A percentile compares a stretch with the other conserved stretches of the same genome.
These are phyloP conservation scores for Zygogramma bicolorata DNA, from an alignment of 2,888 invertebrate genomes.

Conservation along the genomic window DNA sequence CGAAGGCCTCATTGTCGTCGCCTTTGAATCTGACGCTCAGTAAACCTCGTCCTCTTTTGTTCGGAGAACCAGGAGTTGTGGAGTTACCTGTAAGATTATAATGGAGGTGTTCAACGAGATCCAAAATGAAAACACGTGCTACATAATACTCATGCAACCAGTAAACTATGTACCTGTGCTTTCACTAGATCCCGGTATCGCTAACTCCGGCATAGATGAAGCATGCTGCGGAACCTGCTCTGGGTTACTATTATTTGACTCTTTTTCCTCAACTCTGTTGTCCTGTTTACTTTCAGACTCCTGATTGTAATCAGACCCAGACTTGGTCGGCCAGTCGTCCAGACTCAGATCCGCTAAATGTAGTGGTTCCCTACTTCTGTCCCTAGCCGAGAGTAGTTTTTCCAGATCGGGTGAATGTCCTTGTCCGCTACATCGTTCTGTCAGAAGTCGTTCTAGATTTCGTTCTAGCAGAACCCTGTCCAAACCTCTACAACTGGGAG, in stretches of 20 bases:
- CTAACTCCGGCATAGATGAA: conserved; percentile 75
- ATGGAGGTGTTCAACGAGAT: too few relatives aligned
- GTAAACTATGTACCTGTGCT: conserved; percentile 36
- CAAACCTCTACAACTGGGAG: conserved; percentile 68
- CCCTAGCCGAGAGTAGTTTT: conserved; percentile 70
- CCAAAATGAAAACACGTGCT: too few relatives aligned
- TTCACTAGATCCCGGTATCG: conserved; percentile 60
- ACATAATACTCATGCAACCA: neutral
- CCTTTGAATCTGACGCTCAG: conserved; percentile 68
- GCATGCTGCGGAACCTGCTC: conserved; percentile 66
- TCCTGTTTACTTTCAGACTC: conserved; percentile 50
- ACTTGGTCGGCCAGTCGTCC: conserved; percentile 69
- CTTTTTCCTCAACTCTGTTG: conserved; percentile 53
- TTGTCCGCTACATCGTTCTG: conserved; percentile 65
- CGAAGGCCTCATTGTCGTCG: conserved; percentile 67
- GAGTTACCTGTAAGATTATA: conserved; percentile 34
- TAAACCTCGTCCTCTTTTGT: conserved; percentile 63
- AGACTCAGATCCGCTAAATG: conserved; percentile 72
- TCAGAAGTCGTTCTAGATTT: conserved; percentile 74
- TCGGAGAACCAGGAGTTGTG: conserved; percentile 64
- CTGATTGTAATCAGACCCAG: conserved; percentile 20
- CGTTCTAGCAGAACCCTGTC: conserved; percentile 78
- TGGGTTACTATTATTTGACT: conserved; percentile 46
- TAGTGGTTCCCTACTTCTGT: conserved; percentile 72
- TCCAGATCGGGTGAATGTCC: conserved; percentile 64